Conservation (phyloP, 2,797 vertebrate species). For the Platyrinchus mystaceus region DNA sequence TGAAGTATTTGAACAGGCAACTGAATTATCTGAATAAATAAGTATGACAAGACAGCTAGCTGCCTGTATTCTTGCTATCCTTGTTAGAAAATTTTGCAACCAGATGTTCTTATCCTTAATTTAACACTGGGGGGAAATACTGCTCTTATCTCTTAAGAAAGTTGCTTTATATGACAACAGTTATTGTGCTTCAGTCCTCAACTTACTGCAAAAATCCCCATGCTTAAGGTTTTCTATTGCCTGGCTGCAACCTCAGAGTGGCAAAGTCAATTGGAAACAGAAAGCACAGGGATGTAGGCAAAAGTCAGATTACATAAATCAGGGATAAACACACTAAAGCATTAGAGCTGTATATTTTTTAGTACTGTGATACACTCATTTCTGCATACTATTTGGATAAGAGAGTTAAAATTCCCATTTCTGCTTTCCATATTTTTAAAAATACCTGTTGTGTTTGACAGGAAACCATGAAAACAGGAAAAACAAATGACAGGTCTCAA, state of each 20-base stretch:
- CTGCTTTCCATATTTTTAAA: background rate
- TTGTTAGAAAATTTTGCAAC: background rate
- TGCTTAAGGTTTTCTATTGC: background rate
- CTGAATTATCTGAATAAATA: background rate
- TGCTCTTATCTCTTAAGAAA: background rate
- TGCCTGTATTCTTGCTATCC: background rate
- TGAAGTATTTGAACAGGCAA: background rate
- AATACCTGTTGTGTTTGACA: background rate
- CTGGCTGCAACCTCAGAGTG: background rate
- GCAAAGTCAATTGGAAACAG: slow-evolving; percentile 32
- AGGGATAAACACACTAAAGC: background rate
- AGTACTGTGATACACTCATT: background rate
- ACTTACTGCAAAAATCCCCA: background rate
- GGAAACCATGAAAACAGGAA: background rate
- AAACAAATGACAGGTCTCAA: background rate
- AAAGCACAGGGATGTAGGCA: background rate
- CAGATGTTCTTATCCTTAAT: background rate
- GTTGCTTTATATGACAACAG: background rate
- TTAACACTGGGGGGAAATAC: background rate
- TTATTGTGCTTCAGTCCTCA: background rate
- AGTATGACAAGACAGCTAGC: background rate
- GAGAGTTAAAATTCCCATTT: background rate
- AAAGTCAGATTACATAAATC: background rate
- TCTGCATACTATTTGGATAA: background rate
- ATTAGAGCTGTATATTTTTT: background rate